Evolutionary conservation across 2,888 invertebrate species (phyloP).

Genomic region (Hyalella azteca): DNA sequence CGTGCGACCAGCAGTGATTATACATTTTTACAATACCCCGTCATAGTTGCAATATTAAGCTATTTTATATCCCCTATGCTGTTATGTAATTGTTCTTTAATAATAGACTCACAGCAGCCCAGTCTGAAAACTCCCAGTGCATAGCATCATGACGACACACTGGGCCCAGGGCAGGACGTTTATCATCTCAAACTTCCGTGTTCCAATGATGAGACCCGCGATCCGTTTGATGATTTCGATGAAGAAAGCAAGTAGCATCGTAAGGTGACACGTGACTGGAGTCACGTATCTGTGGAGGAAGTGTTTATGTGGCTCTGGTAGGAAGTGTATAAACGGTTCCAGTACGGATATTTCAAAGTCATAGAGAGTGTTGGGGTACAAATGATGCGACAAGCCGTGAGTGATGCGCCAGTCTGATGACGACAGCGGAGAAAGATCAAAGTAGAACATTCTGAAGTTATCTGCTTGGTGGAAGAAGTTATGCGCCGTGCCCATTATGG

Average conservation of each 20-base stretch:
- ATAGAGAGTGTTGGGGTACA: slow-evolving; percentile 77
- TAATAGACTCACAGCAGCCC: slow-evolving; percentile 43
- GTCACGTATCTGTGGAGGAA: slow-evolving; percentile 67
- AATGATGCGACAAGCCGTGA: slow-evolving; percentile 79
- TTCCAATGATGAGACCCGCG: slow-evolving; percentile 40
- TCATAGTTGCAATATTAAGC: too few relatives aligned
- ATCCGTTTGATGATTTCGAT: slow-evolving; percentile 47
- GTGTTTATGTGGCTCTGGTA: slow-evolving; percentile 68
- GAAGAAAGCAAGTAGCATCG: slow-evolving; percentile 62
- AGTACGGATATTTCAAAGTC: slow-evolving; percentile 71
- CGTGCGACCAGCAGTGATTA: too few relatives aligned
- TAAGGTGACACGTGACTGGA: slow-evolving; percentile 65
- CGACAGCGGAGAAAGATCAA: slow-evolving; percentile 73
- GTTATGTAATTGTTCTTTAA: too few relatives aligned
- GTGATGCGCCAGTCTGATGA: slow-evolving; percentile 75
- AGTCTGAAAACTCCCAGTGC: slow-evolving; percentile 38
- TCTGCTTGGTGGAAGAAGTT: slow-evolving; percentile 79
- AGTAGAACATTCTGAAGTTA: slow-evolving; percentile 80
- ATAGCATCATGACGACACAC: slow-evolving; percentile 43
- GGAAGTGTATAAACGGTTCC: slow-evolving; percentile 71
- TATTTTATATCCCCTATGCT: too few relatives aligned
- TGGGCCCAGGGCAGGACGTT: slow-evolving; percentile 59
- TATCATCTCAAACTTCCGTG: slow-evolving; percentile 48
- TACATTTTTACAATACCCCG: too few relatives aligned
- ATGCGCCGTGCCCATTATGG: slow-evolving; percentile 72